Percentiles rank a stretch among this genome's conserved stretches.
Evolutionary conservation across 2,888 invertebrate genomes (phyloP).

Genomic region (Xylota sylvarum): DNA sequence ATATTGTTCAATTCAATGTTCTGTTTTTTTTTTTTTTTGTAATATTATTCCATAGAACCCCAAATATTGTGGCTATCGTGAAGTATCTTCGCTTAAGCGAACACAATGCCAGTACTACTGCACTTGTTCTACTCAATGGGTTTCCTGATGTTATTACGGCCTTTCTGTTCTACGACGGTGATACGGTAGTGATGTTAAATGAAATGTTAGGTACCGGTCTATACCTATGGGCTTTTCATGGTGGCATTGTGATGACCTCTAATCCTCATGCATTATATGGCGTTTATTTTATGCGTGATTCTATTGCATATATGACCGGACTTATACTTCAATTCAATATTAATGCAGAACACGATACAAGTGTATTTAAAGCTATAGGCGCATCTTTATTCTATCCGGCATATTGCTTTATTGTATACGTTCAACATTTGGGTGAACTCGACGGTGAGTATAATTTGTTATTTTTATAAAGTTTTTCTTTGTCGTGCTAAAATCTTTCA

Average conservation of each 20-base stretch:
- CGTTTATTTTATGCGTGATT: conserved; percentile 52
- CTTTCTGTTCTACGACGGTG: conserved; percentile 45
- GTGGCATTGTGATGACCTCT: conserved; percentile 35
- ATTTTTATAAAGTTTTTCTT: background rate
- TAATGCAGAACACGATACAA: conserved; percentile 13
- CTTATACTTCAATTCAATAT: conserved; percentile 15
- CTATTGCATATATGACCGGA: conserved; percentile 21
- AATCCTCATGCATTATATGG: conserved; percentile 26
- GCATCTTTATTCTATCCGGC: conserved; percentile 55
- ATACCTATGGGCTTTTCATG: conserved; percentile 52
- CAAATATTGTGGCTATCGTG: conserved; percentile 42
- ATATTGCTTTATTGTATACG: conserved; percentile 39
- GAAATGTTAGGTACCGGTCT: conserved; percentile 55
- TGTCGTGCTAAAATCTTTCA: too few species aligned
- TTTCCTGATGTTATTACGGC: conserved; percentile 50
- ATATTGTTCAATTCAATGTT: background rate
- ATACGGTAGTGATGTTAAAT: conserved; percentile 50
- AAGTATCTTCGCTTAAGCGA: conserved; percentile 36
- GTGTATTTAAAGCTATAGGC: conserved; percentile 38
- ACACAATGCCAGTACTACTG: conserved; percentile 49
- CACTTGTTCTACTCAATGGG: conserved; percentile 37
- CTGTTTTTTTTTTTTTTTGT: too few species aligned
- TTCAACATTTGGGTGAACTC: conserved; percentile 35
- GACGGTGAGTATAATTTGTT: conserved; percentile 18
- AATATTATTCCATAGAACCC: conserved; percentile 12